Evolutionary conservation across 2,797 vertebrate genomes (phyloP), one percentile per base, ranked within the genome.

Genomic region (Stomatorhinus walkeri): DNA sequence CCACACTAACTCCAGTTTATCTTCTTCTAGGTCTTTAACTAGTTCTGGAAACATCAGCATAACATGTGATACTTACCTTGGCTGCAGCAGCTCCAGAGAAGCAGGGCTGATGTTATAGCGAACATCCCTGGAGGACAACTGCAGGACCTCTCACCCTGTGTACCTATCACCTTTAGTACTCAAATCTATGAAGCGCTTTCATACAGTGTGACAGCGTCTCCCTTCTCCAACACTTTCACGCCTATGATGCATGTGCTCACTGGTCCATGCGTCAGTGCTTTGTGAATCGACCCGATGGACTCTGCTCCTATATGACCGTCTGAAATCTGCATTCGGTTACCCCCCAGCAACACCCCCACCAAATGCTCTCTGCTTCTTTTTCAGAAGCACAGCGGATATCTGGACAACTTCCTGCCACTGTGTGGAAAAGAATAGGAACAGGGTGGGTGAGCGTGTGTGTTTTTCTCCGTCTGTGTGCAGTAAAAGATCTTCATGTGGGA

Each of bases 401-500:
- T 93, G 94, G 94, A 95, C 93, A 87, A 94, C 93, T 96, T 96
- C 95, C 96, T 96, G 95, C 94, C 93, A 95, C 96, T 96, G 95
- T 96, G 94, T 94, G 89, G 91, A 93, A 92, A 95, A 95, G 94
- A 96, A 95, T 95, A 93, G 94, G 90, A 92, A 91, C 90, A 91
- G 93, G 91, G 87, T 68, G 87, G 79, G 90, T 84, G 85, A 85
- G 81, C 54, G 90, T 89, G 90, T 92, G 91, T 56, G 52, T 81
- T 88, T 87, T 43, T 89, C 48, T 85, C 88, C 91, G 91, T 89
- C 64, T 72, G 79, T 88, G 52, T 72, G 89, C 49, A 0, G 36
- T 40, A 43, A 0, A 40, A 79, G 43, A 8, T 9, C 7, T 52
- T 19, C 19, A 52, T 61, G 89, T 92, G 79, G 68, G 89, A 83